Percentiles rank a stretch among this genome's conserved stretches.
phyloP scores from a whole-genome alignment of 2,888 invertebrate species.

The Cancer borealis region DNA sequence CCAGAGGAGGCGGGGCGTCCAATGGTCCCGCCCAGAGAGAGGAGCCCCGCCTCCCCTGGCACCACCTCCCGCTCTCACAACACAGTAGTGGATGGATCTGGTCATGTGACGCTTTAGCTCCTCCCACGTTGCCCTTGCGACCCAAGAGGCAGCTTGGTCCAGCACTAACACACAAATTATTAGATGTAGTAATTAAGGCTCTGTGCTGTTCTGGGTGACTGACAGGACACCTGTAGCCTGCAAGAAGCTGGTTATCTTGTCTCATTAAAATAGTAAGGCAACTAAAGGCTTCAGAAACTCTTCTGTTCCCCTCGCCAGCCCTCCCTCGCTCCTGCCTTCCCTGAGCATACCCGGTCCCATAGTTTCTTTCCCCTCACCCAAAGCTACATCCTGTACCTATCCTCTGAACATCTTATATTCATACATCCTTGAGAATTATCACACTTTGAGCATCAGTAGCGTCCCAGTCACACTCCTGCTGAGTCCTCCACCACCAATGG shows the following conservation, averaged over 20 bases:
- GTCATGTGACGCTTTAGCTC: slow-evolving; percentile 57
- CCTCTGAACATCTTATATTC: not conserved
- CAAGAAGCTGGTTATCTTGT: slow-evolving; percentile 29
- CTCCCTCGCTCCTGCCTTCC: slow-evolving; percentile 20
- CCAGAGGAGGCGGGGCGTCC: slow-evolving; percentile 64
- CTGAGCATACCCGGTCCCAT: slow-evolving; percentile 44
- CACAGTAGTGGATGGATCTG: slow-evolving; percentile 54
- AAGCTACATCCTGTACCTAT: not conserved
- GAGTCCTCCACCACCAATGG: slow-evolving; percentile 43
- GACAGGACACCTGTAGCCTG: slow-evolving; percentile 71
- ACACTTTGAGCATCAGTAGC: slow-evolving; percentile 45
- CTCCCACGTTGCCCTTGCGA: slow-evolving; percentile 59
- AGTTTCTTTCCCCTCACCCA: slow-evolving; percentile 37
- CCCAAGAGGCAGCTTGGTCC: slow-evolving; percentile 64
- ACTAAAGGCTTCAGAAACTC: not conserved
- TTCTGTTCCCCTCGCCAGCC: slow-evolving; percentile 5
- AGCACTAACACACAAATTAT: slow-evolving; percentile 70
- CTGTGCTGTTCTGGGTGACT: slow-evolving; percentile 68
- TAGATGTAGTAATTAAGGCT: slow-evolving; percentile 73
- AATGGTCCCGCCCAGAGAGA: slow-evolving; percentile 44
- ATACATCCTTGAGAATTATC: not conserved
- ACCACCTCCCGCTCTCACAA: slow-evolving; percentile 63
- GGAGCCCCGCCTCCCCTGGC: slow-evolving; percentile 65
- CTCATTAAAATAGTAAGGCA: not conserved
- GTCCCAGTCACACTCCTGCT: not conserved